Percentiles rank a stretch among this genome's conserved stretches.
Conservation (phyloP, 2,888 invertebrate species). For the Agriopis aurantiaria region DNA sequence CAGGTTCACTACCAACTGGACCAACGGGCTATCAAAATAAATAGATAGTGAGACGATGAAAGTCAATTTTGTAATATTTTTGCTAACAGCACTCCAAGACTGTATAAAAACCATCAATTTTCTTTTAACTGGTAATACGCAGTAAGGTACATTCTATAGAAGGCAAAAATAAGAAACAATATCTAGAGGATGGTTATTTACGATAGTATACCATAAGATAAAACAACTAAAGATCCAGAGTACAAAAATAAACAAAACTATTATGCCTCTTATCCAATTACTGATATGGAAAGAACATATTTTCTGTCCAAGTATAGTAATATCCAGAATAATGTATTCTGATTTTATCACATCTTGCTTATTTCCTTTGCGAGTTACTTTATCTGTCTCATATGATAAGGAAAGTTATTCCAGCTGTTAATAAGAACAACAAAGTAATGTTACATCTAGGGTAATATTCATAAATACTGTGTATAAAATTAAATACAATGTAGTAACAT, state of each 20-base stretch:
- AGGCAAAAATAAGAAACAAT: no score
- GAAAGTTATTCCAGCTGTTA: constrained; percentile 11
- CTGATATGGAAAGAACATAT: constrained; percentile 17
- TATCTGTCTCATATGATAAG: constrained; percentile 27
- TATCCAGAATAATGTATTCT: constrained; percentile 6
- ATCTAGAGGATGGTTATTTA: background rate
- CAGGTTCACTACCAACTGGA: no score
- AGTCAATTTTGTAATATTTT: background rate
- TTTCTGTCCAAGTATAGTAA: constrained; percentile 2
- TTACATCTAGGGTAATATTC: constrained; percentile 14
- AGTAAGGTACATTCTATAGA: background rate
- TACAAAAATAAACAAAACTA: constrained; percentile 20
- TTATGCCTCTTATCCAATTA: constrained; percentile 26
- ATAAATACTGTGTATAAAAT: background rate
- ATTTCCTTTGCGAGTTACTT: constrained; percentile 20
- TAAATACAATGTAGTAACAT: background rate
- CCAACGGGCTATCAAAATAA: no score
- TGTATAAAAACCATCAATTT: background rate
- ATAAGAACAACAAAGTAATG: constrained; percentile 13
- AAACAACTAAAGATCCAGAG: background rate
- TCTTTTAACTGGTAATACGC: constrained; percentile 4
- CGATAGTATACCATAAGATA: background rate
- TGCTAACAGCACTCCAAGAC: background rate
- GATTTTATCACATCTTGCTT: constrained; percentile 17
- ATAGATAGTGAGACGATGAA: background rate